These are phyloP conservation scores for Melanostoma scalare DNA, from an alignment of 2,888 invertebrate species.

Conservation along the genomic window DNA sequence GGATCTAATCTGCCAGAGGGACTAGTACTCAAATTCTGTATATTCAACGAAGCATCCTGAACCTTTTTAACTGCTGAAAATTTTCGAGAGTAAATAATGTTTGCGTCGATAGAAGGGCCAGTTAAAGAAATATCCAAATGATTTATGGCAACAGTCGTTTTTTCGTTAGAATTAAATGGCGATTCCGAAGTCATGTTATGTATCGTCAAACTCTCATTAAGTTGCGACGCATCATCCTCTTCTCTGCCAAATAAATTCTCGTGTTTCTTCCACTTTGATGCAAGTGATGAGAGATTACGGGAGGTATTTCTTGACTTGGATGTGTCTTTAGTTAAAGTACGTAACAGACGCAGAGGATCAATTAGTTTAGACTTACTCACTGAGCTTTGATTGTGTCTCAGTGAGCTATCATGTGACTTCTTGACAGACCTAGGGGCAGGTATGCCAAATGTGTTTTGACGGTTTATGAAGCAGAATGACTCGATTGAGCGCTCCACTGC, in stretches of 20 bases:
- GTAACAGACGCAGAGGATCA: conserved; percentile 78
- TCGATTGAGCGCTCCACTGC: conserved; percentile 74
- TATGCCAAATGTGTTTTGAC: conserved; percentile 58
- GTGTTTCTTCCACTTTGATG: conserved; percentile 78
- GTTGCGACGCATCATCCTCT: conserved; percentile 28
- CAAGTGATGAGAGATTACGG: conserved; percentile 75
- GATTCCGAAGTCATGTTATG: conserved; percentile 74
- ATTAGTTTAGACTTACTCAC: conserved; percentile 77
- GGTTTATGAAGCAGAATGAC: conserved; percentile 68
- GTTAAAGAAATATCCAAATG: conserved; percentile 41
- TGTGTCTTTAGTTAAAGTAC: conserved; percentile 77
- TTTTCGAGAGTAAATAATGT: conserved; percentile 72
- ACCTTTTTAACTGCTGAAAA: conserved; percentile 78
- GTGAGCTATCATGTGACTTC: conserved; percentile 45
- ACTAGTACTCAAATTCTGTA: conserved; percentile 79
- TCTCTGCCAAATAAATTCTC: conserved; percentile 76
- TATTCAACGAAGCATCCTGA: conserved; percentile 77
- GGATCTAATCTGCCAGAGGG: conserved; percentile 80
- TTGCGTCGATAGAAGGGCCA: conserved; percentile 25
- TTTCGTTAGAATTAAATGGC: conserved; percentile 76
- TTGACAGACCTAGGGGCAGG: conserved; percentile 50
- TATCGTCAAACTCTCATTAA: conserved; percentile 40
- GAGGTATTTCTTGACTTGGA: conserved; percentile 58
- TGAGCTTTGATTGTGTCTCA: conserved; percentile 49
- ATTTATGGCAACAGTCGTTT: conserved; percentile 76